phyloP scores from a whole-genome alignment of 2,888 invertebrate species.

The Epsilonema sp. region DNA sequence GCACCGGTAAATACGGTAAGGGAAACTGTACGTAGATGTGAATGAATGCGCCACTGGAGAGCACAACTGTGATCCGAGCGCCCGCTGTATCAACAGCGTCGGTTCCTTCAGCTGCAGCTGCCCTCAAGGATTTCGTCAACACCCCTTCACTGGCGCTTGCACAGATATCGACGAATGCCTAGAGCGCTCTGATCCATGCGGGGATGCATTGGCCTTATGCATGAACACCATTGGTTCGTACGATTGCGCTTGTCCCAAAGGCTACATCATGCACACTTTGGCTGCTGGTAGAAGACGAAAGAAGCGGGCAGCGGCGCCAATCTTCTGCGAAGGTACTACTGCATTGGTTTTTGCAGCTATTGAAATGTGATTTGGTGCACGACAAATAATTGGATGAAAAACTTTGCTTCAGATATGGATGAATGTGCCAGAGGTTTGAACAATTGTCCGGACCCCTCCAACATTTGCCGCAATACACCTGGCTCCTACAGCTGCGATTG shows the following conservation, averaged over 20 bases:
- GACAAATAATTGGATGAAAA: too few species aligned
- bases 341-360: not conserved
- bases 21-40: too few species aligned
- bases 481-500: not conserved
- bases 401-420: not conserved
- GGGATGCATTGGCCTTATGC: not conserved
- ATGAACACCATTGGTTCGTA: not conserved
- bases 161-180: not conserved
- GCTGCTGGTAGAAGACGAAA: not conserved
- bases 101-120: not conserved
- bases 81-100: conserved; percentile 33
- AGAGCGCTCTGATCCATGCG: not conserved
- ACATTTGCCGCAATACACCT: not conserved
- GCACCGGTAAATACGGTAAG: too few species aligned
- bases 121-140: not conserved
- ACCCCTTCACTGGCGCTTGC: not conserved
- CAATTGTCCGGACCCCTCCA: not conserved
- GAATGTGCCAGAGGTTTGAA: not conserved
- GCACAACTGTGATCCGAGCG: conserved; percentile 50
- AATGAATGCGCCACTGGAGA: conserved; percentile 56
- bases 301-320: not conserved
- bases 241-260: not conserved
- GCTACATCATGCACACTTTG: not conserved
- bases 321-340: not conserved
- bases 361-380: too few species aligned